A percentile compares a stretch with the other conserved stretches of the same genome.
phyloP scores from a whole-genome alignment of 1,140 invertebrate species.

The Hylyphantes graminicola region DNA sequence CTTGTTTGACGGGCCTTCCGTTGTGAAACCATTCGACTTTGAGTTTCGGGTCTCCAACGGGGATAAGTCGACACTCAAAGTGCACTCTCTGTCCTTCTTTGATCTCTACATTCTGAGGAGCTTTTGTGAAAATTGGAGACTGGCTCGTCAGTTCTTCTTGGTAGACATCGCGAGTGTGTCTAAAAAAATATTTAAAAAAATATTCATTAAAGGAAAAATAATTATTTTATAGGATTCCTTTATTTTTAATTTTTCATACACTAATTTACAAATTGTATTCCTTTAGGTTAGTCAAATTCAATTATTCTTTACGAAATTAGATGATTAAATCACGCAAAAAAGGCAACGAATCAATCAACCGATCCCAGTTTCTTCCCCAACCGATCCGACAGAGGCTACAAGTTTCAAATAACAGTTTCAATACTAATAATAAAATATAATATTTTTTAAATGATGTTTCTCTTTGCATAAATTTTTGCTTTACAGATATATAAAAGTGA shows the following conservation, averaged over 20 bases:
- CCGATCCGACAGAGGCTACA: too few relatives aligned
- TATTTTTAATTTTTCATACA: too few relatives aligned
- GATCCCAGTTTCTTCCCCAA: too few relatives aligned
- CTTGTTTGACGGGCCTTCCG: slow-evolving; percentile 80
- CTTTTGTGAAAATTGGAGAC: slow-evolving; percentile 90
- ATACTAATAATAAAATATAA: not conserved
- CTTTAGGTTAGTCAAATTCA: too few relatives aligned
- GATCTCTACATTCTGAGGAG: slow-evolving; percentile 89
- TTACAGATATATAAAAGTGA: too few relatives aligned
- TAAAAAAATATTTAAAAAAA: not conserved
- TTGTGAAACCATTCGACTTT: slow-evolving; percentile 99
- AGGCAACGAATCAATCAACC: too few relatives aligned
- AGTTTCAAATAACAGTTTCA: not conserved
- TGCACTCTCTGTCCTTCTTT: slow-evolving; percentile 95
- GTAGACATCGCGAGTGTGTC: slow-evolving; percentile 63
- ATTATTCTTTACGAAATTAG: too few relatives aligned
- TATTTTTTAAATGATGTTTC: not conserved
- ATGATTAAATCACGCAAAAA: too few relatives aligned
- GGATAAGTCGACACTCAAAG: slow-evolving; percentile 95
- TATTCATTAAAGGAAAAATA: too few relatives aligned
- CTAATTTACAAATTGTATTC: too few relatives aligned
- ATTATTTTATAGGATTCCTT: too few relatives aligned
- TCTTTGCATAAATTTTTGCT: not conserved
- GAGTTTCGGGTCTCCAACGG: slow-evolving; percentile 95
- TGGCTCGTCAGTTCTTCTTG: slow-evolving; percentile 87